Evolutionary conservation across 2,888 invertebrate species (phyloP).

Genomic region (Papilio gigon): DNA sequence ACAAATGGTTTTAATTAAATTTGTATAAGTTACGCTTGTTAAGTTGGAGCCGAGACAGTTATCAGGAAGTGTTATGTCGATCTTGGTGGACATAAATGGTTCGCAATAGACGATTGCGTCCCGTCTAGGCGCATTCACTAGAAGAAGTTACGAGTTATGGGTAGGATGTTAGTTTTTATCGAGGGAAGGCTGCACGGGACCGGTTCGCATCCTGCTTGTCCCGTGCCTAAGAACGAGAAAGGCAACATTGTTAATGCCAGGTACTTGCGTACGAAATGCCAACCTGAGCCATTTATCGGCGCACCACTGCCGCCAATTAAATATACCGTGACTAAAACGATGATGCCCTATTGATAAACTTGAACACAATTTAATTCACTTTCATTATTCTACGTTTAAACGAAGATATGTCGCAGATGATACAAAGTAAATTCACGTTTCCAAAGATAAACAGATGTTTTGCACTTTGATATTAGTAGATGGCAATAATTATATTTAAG

Average conservation of each 20-base stretch:
- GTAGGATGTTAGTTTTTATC: conserved; percentile 62
- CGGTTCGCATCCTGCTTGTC: conserved; percentile 72
- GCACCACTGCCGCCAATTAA: conserved; percentile 46
- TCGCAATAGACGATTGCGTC: conserved; percentile 26
- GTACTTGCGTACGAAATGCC: conserved; percentile 52
- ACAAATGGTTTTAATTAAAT: neutral
- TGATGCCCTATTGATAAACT: conserved; percentile 33
- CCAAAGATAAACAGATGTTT: no score
- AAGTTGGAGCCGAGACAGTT: conserved; percentile 10
- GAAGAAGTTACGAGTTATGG: conserved; percentile 43
- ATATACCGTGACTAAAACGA: conserved; percentile 40
- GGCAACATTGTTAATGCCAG: conserved; percentile 57
- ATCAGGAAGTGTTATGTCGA: conserved; percentile 20
- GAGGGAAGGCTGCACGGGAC: conserved; percentile 56
- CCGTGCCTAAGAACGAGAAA: conserved; percentile 60
- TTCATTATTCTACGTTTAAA: neutral
- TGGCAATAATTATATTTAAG: no score
- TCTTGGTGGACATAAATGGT: conserved; percentile 26
- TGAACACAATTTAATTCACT: conserved; percentile 6
- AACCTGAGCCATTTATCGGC: conserved; percentile 50
- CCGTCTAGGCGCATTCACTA: conserved; percentile 24
- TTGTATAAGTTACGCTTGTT: neutral
- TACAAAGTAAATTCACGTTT: no score
- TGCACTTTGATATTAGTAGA: no score
- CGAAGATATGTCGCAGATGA: neutral